phyloP scores from a whole-genome alignment of 2,888 invertebrate species.

The Tolmerus cingulatus region DNA sequence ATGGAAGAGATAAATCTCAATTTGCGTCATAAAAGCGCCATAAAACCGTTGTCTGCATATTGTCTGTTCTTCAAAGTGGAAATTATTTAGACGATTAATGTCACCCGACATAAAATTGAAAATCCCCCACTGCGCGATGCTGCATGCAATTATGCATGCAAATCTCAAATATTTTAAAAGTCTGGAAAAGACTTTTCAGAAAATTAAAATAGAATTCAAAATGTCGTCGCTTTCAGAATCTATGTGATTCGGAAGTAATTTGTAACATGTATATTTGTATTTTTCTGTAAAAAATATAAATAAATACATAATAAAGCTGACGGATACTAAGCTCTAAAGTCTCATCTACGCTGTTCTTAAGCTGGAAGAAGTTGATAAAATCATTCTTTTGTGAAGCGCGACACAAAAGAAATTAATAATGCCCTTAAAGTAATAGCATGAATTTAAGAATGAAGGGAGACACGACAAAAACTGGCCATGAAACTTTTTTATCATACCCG shows the following conservation, averaged over 20 bases:
- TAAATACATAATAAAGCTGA: neutral
- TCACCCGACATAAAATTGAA: neutral
- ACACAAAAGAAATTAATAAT: neutral
- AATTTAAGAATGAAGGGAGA: neutral
- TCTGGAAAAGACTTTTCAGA: neutral
- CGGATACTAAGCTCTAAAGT: neutral
- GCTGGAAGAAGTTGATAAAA: neutral
- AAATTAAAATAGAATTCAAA: neutral
- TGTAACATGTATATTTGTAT: neutral
- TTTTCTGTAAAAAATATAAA: neutral
- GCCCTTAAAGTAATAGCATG: neutral
- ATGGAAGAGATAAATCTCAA: neutral
- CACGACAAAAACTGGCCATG: neutral
- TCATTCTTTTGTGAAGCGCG: neutral
- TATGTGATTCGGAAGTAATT: neutral
- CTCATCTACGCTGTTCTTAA: neutral
- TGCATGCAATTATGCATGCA: neutral
- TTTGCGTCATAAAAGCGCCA: neutral
- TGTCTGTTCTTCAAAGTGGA: neutral
- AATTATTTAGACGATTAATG: neutral
- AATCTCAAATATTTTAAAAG: neutral
- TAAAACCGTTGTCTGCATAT: neutral
- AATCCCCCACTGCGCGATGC: neutral
- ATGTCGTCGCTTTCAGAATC: neutral
- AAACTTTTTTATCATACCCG: neutral